A percentile compares a stretch with the other conserved stretches of the same genome.
These are phyloP conservation scores for Patiria pectinifera DNA, from an alignment of 53 echinoderm and acorn worm species.

Conservation along the genomic window DNA sequence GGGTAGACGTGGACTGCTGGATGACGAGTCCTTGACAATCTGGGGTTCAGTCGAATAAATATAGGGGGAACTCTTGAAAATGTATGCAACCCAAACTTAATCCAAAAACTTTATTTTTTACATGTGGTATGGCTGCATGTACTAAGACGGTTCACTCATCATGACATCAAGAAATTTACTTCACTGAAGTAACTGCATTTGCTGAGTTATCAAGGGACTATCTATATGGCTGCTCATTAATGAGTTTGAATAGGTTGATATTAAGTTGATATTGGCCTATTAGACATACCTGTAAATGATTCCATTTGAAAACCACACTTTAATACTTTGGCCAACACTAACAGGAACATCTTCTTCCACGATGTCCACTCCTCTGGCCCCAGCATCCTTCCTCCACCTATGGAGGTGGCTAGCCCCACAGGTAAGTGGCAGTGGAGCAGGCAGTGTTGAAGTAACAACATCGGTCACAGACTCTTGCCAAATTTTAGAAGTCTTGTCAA, in stretches of 20 bases:
- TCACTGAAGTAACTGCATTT: no score
- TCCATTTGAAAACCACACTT: conserved; percentile 69
- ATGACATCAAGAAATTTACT: no score
- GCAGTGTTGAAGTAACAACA: conserved; percentile 39
- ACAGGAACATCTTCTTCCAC: conserved; percentile 9
- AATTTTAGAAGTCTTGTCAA: neutral
- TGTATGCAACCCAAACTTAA: no score
- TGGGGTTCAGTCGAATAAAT: neutral
- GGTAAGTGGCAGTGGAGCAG: conserved; percentile 58
- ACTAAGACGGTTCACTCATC: no score
- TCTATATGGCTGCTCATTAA: no score
- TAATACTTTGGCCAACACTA: conserved; percentile 26
- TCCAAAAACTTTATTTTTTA: no score
- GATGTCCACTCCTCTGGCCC: conserved; percentile 13
- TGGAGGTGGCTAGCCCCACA: conserved; percentile 77
- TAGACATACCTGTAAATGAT: conserved; percentile 77
- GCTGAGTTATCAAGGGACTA: neutral
- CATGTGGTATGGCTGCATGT: no score
- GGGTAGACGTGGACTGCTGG: conserved; percentile 73
- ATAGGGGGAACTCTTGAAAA: no score
- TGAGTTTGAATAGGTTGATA: no score
- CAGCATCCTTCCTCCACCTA: conserved; percentile 63
- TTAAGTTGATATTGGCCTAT: neutral
- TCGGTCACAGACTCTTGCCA: neutral
- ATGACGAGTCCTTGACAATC: conserved; percentile 30